These are phyloP conservation scores for Leptodactylus fuscus DNA, from an alignment of 2,113 vertebrate species.

Conservation along the genomic window DNA sequence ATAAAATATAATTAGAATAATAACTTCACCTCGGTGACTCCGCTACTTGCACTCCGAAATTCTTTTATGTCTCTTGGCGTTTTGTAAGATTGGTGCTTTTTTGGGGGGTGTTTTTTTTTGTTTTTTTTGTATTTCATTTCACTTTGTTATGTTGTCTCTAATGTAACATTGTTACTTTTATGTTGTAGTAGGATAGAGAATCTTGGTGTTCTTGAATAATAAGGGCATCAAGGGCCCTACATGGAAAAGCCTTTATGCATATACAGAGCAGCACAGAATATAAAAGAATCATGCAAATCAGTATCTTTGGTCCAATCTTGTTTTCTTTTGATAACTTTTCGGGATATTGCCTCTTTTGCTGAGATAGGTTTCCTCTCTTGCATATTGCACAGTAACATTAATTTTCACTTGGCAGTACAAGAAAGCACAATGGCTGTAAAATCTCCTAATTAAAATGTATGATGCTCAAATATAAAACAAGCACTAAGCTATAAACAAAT, in stretches of 20 bases:
- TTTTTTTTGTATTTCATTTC: too few relatives aligned
- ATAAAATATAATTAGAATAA: conserved; percentile 51
- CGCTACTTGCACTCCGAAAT: background rate
- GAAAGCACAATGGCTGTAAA: conserved; percentile 54
- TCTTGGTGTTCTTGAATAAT: conserved; percentile 63
- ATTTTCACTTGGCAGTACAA: conserved; percentile 62
- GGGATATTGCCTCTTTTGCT: conserved; percentile 60
- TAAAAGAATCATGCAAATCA: conserved; percentile 66
- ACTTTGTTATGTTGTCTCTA: conserved; percentile 30
- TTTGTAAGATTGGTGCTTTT: background rate
- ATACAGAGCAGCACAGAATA: conserved; percentile 62
- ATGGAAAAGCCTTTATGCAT: conserved; percentile 63
- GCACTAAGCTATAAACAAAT: conserved; percentile 61
- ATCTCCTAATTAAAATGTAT: conserved; percentile 68
- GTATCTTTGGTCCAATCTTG: conserved; percentile 47
- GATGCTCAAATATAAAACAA: conserved; percentile 63
- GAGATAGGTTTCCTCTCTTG: conserved; percentile 64
- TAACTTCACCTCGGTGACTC: conserved; percentile 21
- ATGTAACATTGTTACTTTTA: conserved; percentile 48
- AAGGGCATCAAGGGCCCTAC: conserved; percentile 61
- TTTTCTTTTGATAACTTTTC: conserved; percentile 58
- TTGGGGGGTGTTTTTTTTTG: too few relatives aligned
- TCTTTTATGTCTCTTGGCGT: conserved; percentile 23
- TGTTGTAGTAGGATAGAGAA: conserved; percentile 64
- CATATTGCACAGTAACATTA: conserved; percentile 55